Evolutionary conservation across 2,797 vertebrate genomes (phyloP), one percentile per base, ranked within the genome.

Genomic region (Arnoldichthys spilopterus): DNA sequence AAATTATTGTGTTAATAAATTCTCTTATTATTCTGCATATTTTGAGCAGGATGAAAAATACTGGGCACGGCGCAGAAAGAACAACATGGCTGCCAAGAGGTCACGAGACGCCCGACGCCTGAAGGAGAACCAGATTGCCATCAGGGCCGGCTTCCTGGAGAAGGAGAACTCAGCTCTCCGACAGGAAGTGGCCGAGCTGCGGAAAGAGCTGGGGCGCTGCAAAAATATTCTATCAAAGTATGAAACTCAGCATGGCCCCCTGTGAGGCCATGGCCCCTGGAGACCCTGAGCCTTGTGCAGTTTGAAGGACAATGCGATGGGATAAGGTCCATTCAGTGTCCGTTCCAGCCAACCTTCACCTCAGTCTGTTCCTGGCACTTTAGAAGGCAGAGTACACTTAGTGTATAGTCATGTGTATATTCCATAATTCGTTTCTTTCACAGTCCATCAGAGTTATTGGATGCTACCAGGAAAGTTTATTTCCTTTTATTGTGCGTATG

Each of bases 101-200:
- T 97, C 96, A 3, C 90, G 96, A 34, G 96, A 97, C 0, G 96
- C 96, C 3, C 94, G 95, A 32, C 87, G 96, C 83, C 94, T 96
- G 74, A 96, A 96, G 90, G 96, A 97, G 89, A 96, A 97, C 87
- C 96, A 97, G 94, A 97, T 97, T 26, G 95, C 95, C 82, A 96
- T 96, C 89, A 94, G 96, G 22, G 96, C 96, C 2, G 92, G 94
- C 0, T 97, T 97, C 87, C 93, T 97, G 82, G 96, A 97, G 90
- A 96, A 96, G 89, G 96, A 97, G 90, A 97, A 97, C 89, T 91
- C 92, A 0, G 96, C 94, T 0, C 94, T 97, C 54, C 93, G 95
- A 81, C 94, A 95, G 86, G 96, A 97, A 88, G 95, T 97, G 88
- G 94, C 93, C 0, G 95, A 97, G 63, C 62, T 97, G 74, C 85